Evolutionary conservation across 2,113 vertebrate species (phyloP).

Genomic region (Seriola quinqueradiata): DNA sequence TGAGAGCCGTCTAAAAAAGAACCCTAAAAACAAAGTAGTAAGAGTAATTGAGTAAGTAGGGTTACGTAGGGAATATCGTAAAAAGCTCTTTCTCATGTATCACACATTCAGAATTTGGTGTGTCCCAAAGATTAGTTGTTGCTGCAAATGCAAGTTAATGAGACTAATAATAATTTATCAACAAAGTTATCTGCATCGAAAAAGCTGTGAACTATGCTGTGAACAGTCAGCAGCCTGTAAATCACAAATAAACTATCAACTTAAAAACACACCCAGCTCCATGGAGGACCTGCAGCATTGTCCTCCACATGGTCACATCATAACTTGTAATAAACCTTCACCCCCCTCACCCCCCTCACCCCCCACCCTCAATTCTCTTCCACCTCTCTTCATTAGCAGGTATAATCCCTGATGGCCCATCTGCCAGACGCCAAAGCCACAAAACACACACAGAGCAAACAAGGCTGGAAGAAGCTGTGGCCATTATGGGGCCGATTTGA

Average conservation of each 20-base stretch:
- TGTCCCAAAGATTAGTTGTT: not conserved
- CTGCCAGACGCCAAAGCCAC: constrained; percentile 73
- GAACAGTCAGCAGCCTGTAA: not conserved
- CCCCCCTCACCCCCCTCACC: not conserved
- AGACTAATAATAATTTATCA: not conserved
- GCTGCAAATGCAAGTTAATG: not conserved
- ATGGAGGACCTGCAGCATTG: not conserved
- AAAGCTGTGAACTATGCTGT: not conserved
- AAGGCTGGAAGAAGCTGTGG: constrained; percentile 41
- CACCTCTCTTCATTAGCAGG: constrained; percentile 74
- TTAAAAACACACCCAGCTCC: not conserved
- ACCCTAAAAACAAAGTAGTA: too few species aligned
- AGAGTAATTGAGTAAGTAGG: too few species aligned
- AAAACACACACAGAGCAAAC: constrained; percentile 72
- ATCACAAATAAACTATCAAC: not conserved
- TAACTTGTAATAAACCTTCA: constrained; percentile 38
- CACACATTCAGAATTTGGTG: not conserved
- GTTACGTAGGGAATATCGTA: not conserved
- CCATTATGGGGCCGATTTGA: constrained; percentile 66
- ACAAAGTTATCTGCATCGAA: not conserved
- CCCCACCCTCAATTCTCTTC: constrained; percentile 7
- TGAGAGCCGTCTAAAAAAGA: too few species aligned
- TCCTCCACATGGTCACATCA: constrained; percentile 21
- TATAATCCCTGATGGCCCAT: constrained; percentile 80
- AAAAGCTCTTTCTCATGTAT: too few species aligned